A percentile compares a stretch with the other conserved stretches of the same genome.
phyloP scores from a whole-genome alignment of 2,888 invertebrate species.

The Flabesymbios commensalis region DNA sequence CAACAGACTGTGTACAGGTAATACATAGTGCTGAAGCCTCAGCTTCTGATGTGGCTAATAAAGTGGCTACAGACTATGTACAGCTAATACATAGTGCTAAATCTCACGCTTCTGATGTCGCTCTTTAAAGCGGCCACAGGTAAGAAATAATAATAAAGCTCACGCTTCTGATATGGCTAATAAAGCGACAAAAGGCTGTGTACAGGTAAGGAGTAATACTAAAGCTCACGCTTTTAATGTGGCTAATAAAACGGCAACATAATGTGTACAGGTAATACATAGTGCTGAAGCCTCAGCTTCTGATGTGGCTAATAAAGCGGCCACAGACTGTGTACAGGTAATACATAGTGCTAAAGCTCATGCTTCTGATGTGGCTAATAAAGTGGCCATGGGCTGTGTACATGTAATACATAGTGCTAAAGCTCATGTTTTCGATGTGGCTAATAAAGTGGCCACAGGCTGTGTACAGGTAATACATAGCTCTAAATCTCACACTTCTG shows the following conservation, averaged over 20 bases:
- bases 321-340: slow-evolving; percentile 84
- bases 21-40: slow-evolving; percentile 97
- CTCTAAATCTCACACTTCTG: no score
- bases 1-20: no score
- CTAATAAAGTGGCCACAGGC: slow-evolving; percentile 90
- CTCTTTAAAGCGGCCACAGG: no score
- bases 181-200: no score
- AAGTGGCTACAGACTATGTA: slow-evolving; percentile 91
- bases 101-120: no score
- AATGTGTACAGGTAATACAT: no score
- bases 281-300: slow-evolving; percentile 94
- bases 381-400: slow-evolving; percentile 91
- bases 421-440: slow-evolving; percentile 86
- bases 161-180: no score
- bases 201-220: no score
- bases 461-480: slow-evolving; percentile 80
- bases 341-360: slow-evolving; percentile 94
- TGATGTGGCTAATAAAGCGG: slow-evolving; percentile 91
- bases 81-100: no score
- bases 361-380: slow-evolving; percentile 91
- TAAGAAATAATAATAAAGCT: no score
- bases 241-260: no score
- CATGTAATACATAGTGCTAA: slow-evolving; percentile 85
- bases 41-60: slow-evolving; percentile 91
- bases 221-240: no score